phyloP scores from a whole-genome alignment of 2,797 vertebrate species.

The Todus mexicanus region DNA sequence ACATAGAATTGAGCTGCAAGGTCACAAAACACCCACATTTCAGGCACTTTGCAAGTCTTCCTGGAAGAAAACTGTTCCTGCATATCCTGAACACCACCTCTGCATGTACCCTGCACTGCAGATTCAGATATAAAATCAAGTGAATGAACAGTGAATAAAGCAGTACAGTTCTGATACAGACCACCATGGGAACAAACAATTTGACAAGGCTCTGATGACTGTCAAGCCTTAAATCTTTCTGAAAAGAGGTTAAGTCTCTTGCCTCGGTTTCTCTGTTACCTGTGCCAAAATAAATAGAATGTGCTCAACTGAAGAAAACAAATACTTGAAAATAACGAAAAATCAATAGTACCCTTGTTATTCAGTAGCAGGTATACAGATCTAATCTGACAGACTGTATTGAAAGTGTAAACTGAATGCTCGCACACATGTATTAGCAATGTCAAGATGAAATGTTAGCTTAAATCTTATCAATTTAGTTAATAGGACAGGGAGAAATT shows the following conservation, averaged over 20 bases:
- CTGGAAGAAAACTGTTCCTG: not conserved
- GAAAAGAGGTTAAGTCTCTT: conserved; percentile 30
- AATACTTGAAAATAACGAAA: conserved; percentile 59
- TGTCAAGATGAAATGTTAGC: conserved; percentile 53
- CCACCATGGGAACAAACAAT: not conserved
- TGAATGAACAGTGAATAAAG: not conserved
- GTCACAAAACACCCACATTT: not conserved
- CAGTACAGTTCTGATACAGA: not conserved
- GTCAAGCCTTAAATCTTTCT: conserved; percentile 28
- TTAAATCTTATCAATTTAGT: conserved; percentile 2
- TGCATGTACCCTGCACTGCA: not conserved
- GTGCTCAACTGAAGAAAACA: conserved; percentile 55
- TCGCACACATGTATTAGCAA: conserved; percentile 8
- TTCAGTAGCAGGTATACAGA: conserved; percentile 43
- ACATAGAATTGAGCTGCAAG: not conserved
- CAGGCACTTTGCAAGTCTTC: not conserved
- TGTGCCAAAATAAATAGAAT: conserved; percentile 53
- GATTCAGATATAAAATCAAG: not conserved
- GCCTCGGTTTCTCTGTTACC: conserved; percentile 26
- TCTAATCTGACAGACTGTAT: conserved; percentile 17
- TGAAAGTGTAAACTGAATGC: conserved; percentile 45
- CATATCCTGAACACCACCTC: not conserved
- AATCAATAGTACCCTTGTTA: conserved; percentile 63
- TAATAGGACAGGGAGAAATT: not conserved
- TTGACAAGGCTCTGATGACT: not conserved